Conservation (phyloP, 2,113 vertebrate species). For the Hirundichthys speculiger region DNA sequence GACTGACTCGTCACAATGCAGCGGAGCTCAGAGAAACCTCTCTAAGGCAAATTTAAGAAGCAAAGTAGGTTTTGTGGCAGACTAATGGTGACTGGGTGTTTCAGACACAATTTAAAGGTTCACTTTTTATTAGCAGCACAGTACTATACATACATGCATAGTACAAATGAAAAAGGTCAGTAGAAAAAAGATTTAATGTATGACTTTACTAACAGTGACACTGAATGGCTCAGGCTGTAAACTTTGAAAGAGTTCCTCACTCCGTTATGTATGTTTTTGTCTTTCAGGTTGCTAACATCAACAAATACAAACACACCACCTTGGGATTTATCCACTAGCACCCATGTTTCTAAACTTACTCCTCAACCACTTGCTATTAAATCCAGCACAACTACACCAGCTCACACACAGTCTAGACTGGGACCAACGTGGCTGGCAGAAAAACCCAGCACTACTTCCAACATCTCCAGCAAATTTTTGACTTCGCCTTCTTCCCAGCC, state of each 20-base stretch:
- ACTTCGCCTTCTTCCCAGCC: constrained; percentile 11
- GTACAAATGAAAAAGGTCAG: too few species aligned
- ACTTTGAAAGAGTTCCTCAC: neutral
- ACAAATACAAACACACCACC: constrained; percentile 10
- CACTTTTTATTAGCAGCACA: too few species aligned
- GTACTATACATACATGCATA: too few species aligned
- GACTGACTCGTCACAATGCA: too few species aligned
- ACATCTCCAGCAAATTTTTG: constrained; percentile 8
- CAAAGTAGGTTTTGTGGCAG: too few species aligned
- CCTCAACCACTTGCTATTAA: constrained; percentile 28
- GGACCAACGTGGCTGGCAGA: constrained; percentile 46
- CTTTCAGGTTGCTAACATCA: constrained; percentile 41
- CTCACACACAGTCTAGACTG: constrained; percentile 33
- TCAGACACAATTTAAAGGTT: too few species aligned
- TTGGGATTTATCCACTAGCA: constrained; percentile 40
- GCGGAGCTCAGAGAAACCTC: too few species aligned
- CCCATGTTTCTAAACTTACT: constrained; percentile 33
- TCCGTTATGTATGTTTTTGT: too few species aligned
- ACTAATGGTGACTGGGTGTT: too few species aligned
- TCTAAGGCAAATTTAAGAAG: too few species aligned
- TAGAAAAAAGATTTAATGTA: too few species aligned
- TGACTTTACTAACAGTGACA: neutral
- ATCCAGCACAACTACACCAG: constrained; percentile 8
- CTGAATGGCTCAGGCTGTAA: neutral
- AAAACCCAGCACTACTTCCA: constrained; percentile 38